Base-by-base conservation (phyloP, 2,113 vertebrate species). In the Arenaria interpres region DNA sequence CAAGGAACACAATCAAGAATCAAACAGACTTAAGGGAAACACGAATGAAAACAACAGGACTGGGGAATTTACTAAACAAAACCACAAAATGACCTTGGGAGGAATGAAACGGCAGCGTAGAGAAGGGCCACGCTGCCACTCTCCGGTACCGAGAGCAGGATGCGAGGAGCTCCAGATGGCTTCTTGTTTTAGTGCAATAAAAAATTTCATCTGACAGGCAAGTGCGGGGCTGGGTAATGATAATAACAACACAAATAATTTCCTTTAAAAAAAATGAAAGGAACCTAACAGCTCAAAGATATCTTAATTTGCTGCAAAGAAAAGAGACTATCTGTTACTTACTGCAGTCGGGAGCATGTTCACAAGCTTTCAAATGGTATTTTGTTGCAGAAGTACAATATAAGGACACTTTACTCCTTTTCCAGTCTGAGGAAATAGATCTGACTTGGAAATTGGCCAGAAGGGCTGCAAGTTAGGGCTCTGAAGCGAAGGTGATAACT, bases 151-250 rank as follows among this genome's bases (percentile, higher is more conserved):
- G 10, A 83, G 81, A 85, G 93, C 80, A 17, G 68, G 54, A 69
- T 19, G 68, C 5, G 72, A 84, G 92, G 89, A 87, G 90, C 97
- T 98, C 98, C 98, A 98, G 98, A 98, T 98, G 98, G 98, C 97
- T 97, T 97, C 88, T 97, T 67, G 69, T 57, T 94, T 98, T 83
- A 24, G 88, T 37, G 94, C 94, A 96, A 98, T 98, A 97, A 97
- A 98, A 97, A 97, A 97, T 93, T 20, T 81, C 89, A 98, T 91
- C 97, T 98, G 98, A 98, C 98, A 98, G 96, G 94, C 96, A 57
- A 86, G 93, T 37, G 77, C 93, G 95, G 90, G 96, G 93, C 94
- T 93, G 62, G 76, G 77, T 96, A 96, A 95, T 85, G 93, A 96
- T 59, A 97, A 94, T 48, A 95, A 35, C 91, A 95, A 87, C 91